These are phyloP conservation scores for Parnassius apollo DNA, from an alignment of 2,888 invertebrate genomes.

Conservation along the genomic window DNA sequence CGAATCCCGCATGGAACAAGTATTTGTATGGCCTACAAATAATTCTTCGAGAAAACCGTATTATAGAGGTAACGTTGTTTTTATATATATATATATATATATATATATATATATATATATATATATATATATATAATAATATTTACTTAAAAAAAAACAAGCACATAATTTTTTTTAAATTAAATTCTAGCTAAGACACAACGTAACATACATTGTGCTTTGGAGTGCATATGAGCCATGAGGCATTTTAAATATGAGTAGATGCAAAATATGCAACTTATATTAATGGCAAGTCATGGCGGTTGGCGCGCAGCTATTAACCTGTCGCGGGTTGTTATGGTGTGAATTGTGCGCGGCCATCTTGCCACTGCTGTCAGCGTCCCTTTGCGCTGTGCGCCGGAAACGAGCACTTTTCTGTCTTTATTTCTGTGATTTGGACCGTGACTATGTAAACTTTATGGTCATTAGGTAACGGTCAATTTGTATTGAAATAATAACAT, in stretches of 20 bases:
- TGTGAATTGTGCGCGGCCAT: conserved; percentile 13
- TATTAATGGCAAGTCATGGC: conserved; percentile 2
- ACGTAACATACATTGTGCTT: no score
- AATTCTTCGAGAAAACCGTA: no score
- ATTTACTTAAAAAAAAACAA: no score
- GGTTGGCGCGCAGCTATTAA: conserved; percentile 4
- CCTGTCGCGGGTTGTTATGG: conserved; percentile 9
- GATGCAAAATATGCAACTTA: neutral
- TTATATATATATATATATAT: no score
- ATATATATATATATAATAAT: no score
- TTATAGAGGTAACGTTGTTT: no score
- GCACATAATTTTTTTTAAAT: no score
- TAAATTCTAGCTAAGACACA: no score
- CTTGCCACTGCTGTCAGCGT: conserved; percentile 2
- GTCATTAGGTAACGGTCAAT: conserved; percentile 19
- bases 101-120: no score
- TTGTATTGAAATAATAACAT: conserved; percentile 11
- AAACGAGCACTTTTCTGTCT: conserved; percentile 10
- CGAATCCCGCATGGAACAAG: no score
- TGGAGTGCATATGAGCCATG: no score
- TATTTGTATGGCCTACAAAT: no score
- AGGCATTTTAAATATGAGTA: neutral
- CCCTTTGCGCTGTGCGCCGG: conserved; percentile 11
- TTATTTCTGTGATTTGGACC: conserved; percentile 15
- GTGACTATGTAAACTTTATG: conserved; percentile 23